phyloP scores from a whole-genome alignment of 2,888 invertebrate species.

The Labia minor region DNA sequence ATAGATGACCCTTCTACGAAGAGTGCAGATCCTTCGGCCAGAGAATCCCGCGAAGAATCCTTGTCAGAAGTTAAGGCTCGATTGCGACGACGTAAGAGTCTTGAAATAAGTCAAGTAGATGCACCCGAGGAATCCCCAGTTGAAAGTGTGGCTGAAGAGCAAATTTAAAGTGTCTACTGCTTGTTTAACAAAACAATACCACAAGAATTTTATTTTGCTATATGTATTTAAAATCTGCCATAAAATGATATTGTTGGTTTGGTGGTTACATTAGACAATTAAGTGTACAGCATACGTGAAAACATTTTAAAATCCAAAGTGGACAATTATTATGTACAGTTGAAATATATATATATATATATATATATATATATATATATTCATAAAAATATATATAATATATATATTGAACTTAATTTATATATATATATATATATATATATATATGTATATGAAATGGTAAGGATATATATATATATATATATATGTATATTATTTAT shows the following conservation, averaged over 20 bases:
- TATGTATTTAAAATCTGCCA: slow-evolving; percentile 21
- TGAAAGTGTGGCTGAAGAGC: slow-evolving; percentile 9
- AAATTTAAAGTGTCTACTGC: neutral
- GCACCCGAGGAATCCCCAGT: slow-evolving; percentile 15
- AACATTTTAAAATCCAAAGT: slow-evolving; percentile 5
- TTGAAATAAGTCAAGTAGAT: slow-evolving; percentile 28
- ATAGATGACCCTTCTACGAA: slow-evolving; percentile 27
- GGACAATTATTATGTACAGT: neutral
- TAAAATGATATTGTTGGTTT: slow-evolving; percentile 20
- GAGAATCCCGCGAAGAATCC: slow-evolving; percentile 26
- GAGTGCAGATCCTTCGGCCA: slow-evolving; percentile 17
- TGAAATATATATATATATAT: slow-evolving; percentile 18
- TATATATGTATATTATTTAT: neutral
- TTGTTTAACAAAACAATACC: neutral
- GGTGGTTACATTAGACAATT: neutral
- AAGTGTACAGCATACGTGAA: neutral
- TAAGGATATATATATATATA: too few relatives aligned
- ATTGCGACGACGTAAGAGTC: slow-evolving; percentile 26
- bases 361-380: slow-evolving; percentile 17
- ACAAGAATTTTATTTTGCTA: slow-evolving; percentile 17
- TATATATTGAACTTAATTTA: neutral
- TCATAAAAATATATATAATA: neutral
- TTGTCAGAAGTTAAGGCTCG: slow-evolving; percentile 27
- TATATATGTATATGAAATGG: too few relatives aligned
- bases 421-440: slow-evolving; percentile 16